Base-by-base conservation (phyloP, 2,113 vertebrate species). In the Numenius arquata region DNA sequence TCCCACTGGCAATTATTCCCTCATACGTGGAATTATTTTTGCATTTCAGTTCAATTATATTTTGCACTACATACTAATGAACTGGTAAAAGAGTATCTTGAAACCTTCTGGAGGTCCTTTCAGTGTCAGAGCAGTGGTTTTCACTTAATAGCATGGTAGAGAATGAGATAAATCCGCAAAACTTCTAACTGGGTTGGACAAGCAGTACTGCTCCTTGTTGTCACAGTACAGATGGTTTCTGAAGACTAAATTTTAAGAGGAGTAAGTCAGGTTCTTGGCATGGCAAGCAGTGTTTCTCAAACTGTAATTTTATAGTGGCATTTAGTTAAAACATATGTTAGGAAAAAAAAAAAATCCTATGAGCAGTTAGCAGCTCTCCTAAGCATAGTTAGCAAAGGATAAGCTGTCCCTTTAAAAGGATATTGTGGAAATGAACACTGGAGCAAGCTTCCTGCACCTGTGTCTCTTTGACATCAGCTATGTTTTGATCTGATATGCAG, bases 361-460 rank as follows among this genome's bases (percentile, higher is more conserved):
- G 85, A 89, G 52, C 81, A 20, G 11, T 83, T 93, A 78, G 83
- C 59, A 80, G 43, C 63, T 94, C 96, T 97, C 92, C n/a, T 90
- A 73, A 84, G 70, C 74, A 6, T 78, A 88, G 89, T 93, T 92
- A 78, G 82, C 47, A 75, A 66, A 89, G 92, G 34, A 38, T 82
- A 82, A 94, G 82, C 89, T 75, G 92, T 96, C 89, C 63, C 96
- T 96, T 97, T 92, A 93, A 96, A 96, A 97, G 92, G 92, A 79
- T 65, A 29, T 79, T 87, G 92, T 95, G 84, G 72, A 94, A 93
- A 91, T 96, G 95, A 95, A 50, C 43, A 29, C 45, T 55, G 50
- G 88, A 91, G 22, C 80, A 92, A 77, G 90, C 90, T 95, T 94
- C 94, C 88, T 85, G 96, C 96, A 98, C 97, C 97, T 97, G 96